Base-by-base conservation (phyloP, 2,113 vertebrate species). In the Noctilio leporinus region DNA sequence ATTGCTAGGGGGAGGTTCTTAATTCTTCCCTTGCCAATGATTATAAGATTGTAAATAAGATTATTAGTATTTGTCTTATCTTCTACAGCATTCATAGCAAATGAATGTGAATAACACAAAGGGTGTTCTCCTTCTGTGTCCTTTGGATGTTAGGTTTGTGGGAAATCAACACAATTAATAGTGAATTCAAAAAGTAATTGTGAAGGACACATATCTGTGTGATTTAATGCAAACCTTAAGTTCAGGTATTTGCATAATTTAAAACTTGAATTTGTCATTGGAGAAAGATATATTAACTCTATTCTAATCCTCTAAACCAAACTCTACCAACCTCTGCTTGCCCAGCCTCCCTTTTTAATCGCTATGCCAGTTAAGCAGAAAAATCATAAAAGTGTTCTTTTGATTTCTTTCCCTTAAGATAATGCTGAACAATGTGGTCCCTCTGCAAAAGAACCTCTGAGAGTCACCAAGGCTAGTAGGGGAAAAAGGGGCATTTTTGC, bases 11-110 rank as follows among this genome's bases (percentile, higher is more conserved):
- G 35, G 20, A 64, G 67, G 67, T 38, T 95, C n/a, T 86, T 97
- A 96, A 96, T 95, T 17, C 69, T 57, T 96, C 22, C 92, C 80
- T 84, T 91, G 89, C 93, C 97, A 95, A 95, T 96, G 97, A 45
- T 38, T 80, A 95, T 45, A 67, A 91, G 22, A 85, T 87, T 97
- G 49, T 91, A 97, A 98, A 96, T 70, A 96, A 94, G 38, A 86
- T 92, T 96, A 97, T 96, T 94, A 94, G 11, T 75, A 72, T 96
- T 97, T 96, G 43, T 75, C 69, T 96, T 83, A 69, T 92, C 93
- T 94, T 91, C 53, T 95, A 81, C 19, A 24, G 33, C 89, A 96
- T 73, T 89, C 4, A 77, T 96, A 88, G 16, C 33, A 93, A 92
- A 97, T 57, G 7, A 87, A 55, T 35, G 22, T 93, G 64, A 93